A percentile compares a stretch with the other conserved stretches of the same genome.
Evolutionary conservation across 2,797 vertebrate genomes (phyloP).

Genomic region (Limnodromus scolopaceus): DNA sequence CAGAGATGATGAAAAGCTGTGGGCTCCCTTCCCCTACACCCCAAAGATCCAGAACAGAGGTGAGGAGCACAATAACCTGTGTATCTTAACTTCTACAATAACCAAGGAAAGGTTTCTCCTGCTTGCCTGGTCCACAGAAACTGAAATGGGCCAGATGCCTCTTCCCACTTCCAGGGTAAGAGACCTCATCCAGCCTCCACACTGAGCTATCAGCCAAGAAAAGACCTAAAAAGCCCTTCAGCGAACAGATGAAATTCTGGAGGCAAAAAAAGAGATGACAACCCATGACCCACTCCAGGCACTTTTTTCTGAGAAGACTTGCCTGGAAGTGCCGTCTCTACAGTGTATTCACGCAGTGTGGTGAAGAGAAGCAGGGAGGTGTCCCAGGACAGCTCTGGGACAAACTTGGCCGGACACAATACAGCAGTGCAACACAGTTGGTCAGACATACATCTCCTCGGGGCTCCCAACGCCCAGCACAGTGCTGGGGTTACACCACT

Average conservation of each 20-base stretch:
- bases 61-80: background rate
- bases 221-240: background rate
- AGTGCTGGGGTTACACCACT: background rate
- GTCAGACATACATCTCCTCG: background rate
- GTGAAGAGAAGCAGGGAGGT: background rate
- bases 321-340: background rate
- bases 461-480: background rate
- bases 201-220: background rate
- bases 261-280: background rate
- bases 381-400: background rate
- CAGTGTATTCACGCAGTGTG: background rate
- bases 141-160: background rate
- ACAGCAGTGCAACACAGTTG: rapidly evolving
- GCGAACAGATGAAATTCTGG: background rate
- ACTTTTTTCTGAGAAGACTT: background rate
- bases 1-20: background rate
- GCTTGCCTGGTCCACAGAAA: background rate
- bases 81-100: background rate
- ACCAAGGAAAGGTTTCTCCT: background rate
- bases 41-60: background rate
- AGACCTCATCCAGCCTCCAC: background rate
- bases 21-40: background rate
- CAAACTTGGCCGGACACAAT: background rate
- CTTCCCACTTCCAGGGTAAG: background rate
- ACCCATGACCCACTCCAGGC: background rate